Percentiles rank a stretch among this genome's conserved stretches.
Evolutionary conservation across 2,888 invertebrate genomes (phyloP).

Genomic region (Cheilosia impressa): DNA sequence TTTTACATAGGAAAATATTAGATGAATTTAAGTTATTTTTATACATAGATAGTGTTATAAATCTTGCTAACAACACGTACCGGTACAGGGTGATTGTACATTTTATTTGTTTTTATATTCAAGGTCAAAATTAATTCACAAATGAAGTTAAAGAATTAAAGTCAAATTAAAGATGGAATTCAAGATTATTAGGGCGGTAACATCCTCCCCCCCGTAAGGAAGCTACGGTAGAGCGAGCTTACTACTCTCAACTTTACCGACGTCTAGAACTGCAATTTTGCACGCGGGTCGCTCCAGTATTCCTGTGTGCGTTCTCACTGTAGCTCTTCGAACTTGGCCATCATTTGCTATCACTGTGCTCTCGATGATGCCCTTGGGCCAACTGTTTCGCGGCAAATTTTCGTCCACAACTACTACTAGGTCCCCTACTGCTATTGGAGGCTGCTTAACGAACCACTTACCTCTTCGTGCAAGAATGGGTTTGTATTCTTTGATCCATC

Average conservation of each 20-base stretch:
- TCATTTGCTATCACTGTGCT: constrained; percentile 3
- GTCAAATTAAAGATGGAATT: too few species aligned
- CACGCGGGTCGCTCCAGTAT: constrained; percentile 11
- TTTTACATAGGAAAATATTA: too few species aligned
- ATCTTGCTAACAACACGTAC: too few species aligned
- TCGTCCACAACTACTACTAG: constrained; percentile 2
- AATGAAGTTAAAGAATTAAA: too few species aligned
- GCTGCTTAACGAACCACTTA: constrained; percentile 17
- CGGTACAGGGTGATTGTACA: too few species aligned
- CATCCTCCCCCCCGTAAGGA: constrained; percentile 2
- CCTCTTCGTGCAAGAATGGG: neutral
- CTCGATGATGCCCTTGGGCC: constrained; percentile 23
- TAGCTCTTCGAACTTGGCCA: constrained; percentile 12
- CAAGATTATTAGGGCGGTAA: neutral
- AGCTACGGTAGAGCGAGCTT: neutral
- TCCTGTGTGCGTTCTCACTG: neutral
- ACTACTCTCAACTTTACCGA: neutral
- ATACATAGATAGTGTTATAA: too few species aligned
- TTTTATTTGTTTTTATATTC: too few species aligned
- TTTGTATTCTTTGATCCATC: constrained; percentile 11
- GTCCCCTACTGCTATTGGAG: neutral
- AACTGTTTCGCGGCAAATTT: constrained; percentile 3
- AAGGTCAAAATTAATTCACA: too few species aligned
- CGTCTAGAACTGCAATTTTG: constrained; percentile 10
- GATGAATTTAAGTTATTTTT: too few species aligned